phyloP scores from a whole-genome alignment of 1,140 invertebrate species.

The Apis cerana region DNA sequence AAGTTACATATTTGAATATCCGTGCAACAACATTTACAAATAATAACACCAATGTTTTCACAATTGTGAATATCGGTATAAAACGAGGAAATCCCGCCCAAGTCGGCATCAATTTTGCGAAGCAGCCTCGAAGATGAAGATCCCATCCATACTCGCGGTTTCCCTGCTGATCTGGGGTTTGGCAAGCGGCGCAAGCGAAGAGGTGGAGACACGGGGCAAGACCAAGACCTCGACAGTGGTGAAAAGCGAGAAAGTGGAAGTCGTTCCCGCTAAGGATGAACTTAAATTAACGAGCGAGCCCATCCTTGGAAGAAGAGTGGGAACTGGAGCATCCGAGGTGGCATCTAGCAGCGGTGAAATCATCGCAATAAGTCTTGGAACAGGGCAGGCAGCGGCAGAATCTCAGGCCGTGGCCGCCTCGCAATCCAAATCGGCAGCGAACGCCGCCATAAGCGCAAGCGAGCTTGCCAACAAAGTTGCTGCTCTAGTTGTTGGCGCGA shows the following conservation, averaged over 20 bases:
- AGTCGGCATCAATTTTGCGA: constrained; percentile 47
- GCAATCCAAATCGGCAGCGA: background rate
- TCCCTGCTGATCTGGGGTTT: constrained; percentile 40
- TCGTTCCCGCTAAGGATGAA: background rate
- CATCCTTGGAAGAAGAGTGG: background rate
- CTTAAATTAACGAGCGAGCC: background rate
- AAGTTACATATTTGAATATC: background rate
- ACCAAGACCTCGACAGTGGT: too few relatives aligned
- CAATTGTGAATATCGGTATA: constrained; percentile 41
- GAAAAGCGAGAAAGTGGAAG: too few relatives aligned
- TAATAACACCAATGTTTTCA: constrained; percentile 29
- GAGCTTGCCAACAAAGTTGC: background rate
- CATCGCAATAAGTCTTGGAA: background rate
- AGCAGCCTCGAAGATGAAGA: constrained; percentile 50
- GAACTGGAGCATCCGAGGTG: background rate
- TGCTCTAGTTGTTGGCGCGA: background rate
- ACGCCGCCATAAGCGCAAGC: background rate
- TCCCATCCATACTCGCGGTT: constrained; percentile 41
- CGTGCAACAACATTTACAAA: background rate
- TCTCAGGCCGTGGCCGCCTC: constrained; percentile 5
- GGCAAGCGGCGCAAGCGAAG: background rate
- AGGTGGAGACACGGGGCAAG: too few relatives aligned
- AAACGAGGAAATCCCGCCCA: background rate
- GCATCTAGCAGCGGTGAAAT: background rate
- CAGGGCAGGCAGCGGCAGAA: background rate